Conservation (phyloP, 1,140 invertebrate species). For the Colletes latitarsis region DNA sequence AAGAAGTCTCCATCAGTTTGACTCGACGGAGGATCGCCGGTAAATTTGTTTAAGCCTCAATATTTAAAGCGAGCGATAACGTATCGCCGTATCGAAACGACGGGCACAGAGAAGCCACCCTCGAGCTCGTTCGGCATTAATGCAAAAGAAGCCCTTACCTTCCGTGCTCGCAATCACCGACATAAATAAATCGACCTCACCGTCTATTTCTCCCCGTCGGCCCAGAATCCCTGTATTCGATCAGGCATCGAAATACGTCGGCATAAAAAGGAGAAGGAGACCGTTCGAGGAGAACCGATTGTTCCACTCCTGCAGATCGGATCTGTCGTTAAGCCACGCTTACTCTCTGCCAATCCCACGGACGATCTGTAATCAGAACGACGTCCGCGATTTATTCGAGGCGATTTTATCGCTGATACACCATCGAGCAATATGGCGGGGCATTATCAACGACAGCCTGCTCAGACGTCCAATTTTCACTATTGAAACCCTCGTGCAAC, state of each 20-base stretch:
- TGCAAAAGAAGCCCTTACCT: slow-evolving; percentile 57
- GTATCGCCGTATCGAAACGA: slow-evolving; percentile 41
- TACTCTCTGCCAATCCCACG: slow-evolving; percentile 61
- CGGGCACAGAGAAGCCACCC: slow-evolving; percentile 38
- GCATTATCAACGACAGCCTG: background rate
- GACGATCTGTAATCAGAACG: slow-evolving; percentile 61
- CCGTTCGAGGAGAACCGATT: slow-evolving; percentile 53
- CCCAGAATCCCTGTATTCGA: slow-evolving; percentile 59
- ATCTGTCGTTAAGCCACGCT: slow-evolving; percentile 64
- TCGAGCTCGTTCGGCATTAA: slow-evolving; percentile 53
- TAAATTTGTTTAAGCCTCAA: slow-evolving; percentile 19
- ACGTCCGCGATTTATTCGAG: slow-evolving; percentile 62
- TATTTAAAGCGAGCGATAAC: slow-evolving; percentile 14
- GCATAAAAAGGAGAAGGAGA: slow-evolving; percentile 54
- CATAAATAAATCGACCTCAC: slow-evolving; percentile 67
- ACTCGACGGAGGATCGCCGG: background rate
- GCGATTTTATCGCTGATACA: slow-evolving; percentile 45
- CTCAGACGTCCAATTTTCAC: background rate
- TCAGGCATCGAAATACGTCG: slow-evolving; percentile 61
- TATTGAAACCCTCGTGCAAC: background rate
- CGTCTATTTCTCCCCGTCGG: slow-evolving; percentile 60
- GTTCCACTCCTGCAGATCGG: slow-evolving; percentile 57
- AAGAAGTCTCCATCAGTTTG: background rate
- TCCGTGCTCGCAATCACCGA: slow-evolving; percentile 59
- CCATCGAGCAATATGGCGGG: slow-evolving; percentile 43